A percentile compares a stretch with the other conserved stretches of the same genome.
Evolutionary conservation across 2,797 vertebrate species (phyloP).

Genomic region (Xiphorhynchus erythropygius): DNA sequence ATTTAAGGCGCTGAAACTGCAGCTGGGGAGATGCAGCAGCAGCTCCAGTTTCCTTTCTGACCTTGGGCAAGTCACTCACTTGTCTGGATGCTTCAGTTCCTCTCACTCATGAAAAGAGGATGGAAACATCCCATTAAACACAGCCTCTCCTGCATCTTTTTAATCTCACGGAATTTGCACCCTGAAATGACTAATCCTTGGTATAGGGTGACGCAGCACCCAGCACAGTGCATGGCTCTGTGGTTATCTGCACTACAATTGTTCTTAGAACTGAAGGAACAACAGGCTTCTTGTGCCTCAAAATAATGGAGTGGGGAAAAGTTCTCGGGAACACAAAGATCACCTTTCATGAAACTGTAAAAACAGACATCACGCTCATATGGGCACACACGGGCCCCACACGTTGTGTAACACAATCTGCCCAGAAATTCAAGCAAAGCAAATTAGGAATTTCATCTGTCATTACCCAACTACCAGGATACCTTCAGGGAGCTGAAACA

Average conservation of each 20-base stretch:
- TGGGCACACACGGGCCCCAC: rapidly evolving
- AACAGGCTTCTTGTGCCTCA: background rate
- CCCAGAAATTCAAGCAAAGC: background rate
- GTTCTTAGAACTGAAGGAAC: background rate
- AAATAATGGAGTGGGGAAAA: background rate
- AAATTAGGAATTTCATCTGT: background rate
- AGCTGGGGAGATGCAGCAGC: background rate
- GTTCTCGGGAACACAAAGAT: background rate
- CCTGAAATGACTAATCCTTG: background rate
- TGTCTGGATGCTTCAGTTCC: background rate
- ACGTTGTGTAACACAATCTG: rapidly evolving
- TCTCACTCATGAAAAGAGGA: background rate
- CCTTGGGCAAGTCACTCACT: background rate
- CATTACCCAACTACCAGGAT: background rate
- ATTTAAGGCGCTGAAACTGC: background rate
- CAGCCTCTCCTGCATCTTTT: background rate
- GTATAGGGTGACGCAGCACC: background rate
- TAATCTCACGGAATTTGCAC: background rate
- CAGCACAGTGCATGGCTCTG: background rate
- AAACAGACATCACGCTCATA: background rate
- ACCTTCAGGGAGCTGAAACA: background rate
- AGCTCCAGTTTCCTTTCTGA: background rate
- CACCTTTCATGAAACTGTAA: background rate
- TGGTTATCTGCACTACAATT: background rate
- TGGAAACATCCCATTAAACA: background rate